Conservation (phyloP, 2,113 vertebrate species). For the Epinephelus lanceolatus region DNA sequence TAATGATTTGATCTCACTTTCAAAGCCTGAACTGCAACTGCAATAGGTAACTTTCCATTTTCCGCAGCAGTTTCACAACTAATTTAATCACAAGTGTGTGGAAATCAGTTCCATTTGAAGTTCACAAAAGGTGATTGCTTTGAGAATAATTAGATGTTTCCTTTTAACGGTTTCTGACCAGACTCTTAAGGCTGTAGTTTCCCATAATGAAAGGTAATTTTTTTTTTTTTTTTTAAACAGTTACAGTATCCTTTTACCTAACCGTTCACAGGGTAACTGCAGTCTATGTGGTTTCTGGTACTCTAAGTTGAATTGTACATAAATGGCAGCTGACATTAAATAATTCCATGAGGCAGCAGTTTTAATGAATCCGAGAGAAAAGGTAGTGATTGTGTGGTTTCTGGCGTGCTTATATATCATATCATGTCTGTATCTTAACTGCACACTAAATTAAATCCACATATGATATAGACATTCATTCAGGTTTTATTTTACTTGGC, state of each 20-base stretch:
- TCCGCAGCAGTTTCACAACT: constrained; percentile 61
- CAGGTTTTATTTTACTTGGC: constrained; percentile 41
- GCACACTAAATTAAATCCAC: constrained; percentile 50
- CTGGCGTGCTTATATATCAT: constrained; percentile 42
- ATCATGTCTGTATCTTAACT: constrained; percentile 37
- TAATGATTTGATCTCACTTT: constrained; percentile 34
- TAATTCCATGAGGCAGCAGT: constrained; percentile 64
- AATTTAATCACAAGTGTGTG: constrained; percentile 62
- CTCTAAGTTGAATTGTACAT: constrained; percentile 48
- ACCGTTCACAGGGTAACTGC: constrained; percentile 38
- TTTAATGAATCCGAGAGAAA: constrained; percentile 59
- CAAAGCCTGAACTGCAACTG: constrained; percentile 20
- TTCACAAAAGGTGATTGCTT: constrained; percentile 40
- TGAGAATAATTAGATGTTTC: constrained; percentile 69
- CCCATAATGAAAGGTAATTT: constrained; percentile 61
- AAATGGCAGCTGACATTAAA: constrained; percentile 57
- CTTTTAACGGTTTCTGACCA: constrained; percentile 57
- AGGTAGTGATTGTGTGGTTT: constrained; percentile 52
- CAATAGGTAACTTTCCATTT: constrained; percentile 38
- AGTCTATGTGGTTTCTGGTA: constrained; percentile 54
- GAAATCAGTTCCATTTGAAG: constrained; percentile 60
- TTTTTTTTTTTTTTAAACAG: constrained; percentile 39
- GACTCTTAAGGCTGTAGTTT: constrained; percentile 52
- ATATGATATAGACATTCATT: constrained; percentile 40
- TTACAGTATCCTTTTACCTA: constrained; percentile 64